Conservation (phyloP, 2,113 vertebrate species). For the Chelonoidis abingdonii region DNA sequence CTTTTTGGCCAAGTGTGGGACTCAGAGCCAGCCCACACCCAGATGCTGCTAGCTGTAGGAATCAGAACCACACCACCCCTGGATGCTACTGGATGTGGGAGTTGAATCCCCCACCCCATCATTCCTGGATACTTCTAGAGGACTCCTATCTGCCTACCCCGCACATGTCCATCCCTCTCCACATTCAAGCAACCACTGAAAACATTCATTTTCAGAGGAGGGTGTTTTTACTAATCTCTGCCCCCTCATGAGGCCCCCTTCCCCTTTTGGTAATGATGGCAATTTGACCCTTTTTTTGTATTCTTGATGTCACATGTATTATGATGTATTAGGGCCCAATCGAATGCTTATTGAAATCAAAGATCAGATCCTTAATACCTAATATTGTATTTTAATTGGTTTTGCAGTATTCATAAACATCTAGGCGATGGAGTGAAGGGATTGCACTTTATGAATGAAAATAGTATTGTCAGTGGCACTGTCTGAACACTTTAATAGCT, state of each 20-base stretch:
- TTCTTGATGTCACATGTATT: neutral
- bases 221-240: neutral
- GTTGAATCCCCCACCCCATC: neutral
- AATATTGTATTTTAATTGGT: neutral
- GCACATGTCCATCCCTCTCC: neutral
- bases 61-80: neutral
- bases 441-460: accelerated
- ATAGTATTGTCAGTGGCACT: accelerated
- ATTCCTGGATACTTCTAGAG: neutral
- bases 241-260: neutral
- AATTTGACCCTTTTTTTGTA: neutral
- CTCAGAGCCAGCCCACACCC: neutral
- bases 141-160: neutral
- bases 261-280: neutral
- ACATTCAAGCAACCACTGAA: neutral
- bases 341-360: neutral
- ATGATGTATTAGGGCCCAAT: neutral
- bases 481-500: accelerated
- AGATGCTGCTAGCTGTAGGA: neutral
- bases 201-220: neutral
- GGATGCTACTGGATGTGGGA: too few species aligned
- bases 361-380: neutral
- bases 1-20: neutral
- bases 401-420: neutral
- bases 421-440: neutral